A percentile compares a stretch with the other conserved stretches of the same genome.
Evolutionary conservation across 1,140 invertebrate genomes (phyloP).

Genomic region (Drosophila quadrilineata): DNA sequence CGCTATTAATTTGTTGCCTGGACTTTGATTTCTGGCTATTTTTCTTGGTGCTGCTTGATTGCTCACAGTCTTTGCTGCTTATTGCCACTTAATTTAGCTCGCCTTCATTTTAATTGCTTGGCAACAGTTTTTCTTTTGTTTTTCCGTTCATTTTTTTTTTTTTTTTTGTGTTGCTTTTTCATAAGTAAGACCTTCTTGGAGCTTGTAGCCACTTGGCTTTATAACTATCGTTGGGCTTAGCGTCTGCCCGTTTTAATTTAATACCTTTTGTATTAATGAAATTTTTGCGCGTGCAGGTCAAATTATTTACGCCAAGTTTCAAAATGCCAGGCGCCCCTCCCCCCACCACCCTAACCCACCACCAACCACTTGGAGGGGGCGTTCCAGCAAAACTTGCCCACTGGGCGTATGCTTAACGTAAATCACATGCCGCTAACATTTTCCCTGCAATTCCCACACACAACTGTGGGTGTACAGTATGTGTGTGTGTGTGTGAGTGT

Average conservation of each 20-base stretch:
- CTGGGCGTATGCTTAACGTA: constrained; percentile 35
- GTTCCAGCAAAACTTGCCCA: constrained; percentile 6
- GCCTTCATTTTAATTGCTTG: constrained; percentile 32
- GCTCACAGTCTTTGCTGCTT: constrained; percentile 16
- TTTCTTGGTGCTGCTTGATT: background rate
- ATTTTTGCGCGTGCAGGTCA: constrained; percentile 51
- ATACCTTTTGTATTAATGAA: constrained; percentile 65
- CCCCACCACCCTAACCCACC: no score
- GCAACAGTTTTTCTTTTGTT: constrained; percentile 23
- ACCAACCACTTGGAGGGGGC: constrained; percentile 4
- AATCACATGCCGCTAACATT: constrained; percentile 14
- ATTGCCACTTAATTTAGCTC: constrained; percentile 22
- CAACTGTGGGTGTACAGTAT: background rate
- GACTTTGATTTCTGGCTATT: no score
- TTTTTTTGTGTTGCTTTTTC: background rate
- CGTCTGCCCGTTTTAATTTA: constrained; percentile 43
- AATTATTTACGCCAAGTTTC: constrained; percentile 41
- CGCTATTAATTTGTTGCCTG: no score
- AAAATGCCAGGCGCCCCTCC: constrained; percentile 15
- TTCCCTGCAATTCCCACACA: background rate
- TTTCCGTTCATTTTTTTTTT: no score
- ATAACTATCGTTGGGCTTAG: constrained; percentile 3
- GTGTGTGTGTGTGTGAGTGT: background rate
- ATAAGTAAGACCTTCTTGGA: constrained; percentile 9
- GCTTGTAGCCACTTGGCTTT: background rate